Evolutionary conservation across 2,797 vertebrate species (phyloP).

Genomic region (Acipenser transmontanus): DNA sequence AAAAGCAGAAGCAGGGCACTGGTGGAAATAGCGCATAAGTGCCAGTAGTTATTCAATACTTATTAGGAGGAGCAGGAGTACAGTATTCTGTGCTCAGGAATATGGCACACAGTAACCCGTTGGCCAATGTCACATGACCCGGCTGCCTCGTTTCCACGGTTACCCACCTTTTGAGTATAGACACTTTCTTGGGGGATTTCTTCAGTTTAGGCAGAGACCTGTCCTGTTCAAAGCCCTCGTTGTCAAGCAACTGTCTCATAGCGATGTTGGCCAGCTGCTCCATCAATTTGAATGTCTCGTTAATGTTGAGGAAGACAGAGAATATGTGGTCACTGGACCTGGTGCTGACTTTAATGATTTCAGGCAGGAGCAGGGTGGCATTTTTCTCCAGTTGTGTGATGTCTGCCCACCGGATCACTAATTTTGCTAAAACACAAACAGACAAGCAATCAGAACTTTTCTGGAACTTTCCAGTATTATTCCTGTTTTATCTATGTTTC

Average conservation of each 20-base stretch:
- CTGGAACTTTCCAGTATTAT: too few species aligned
- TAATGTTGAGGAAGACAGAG: constrained; percentile 94
- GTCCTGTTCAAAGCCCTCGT: constrained; percentile 93
- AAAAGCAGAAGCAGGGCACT: too few species aligned
- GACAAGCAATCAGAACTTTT: too few species aligned
- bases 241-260: constrained; percentile 95
- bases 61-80: too few species aligned
- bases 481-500: too few species aligned
- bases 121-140: too few species aligned
- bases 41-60: too few species aligned
- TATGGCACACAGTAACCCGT: too few species aligned
- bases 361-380: constrained; percentile 83
- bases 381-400: constrained; percentile 94
- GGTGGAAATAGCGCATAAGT: too few species aligned
- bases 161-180: constrained; percentile 85
- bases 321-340: constrained; percentile 83
- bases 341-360: constrained; percentile 89
- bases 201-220: constrained; percentile 88
- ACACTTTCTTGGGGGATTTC: constrained; percentile 92
- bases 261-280: constrained; percentile 97
- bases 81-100: too few species aligned
- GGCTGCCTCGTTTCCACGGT: background rate
- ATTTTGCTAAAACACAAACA: constrained; percentile 62
- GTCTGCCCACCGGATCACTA: constrained; percentile 95
- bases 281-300: constrained; percentile 92